Conservation (phyloP, 2,797 vertebrate species). For the Anguilla obscura region DNA sequence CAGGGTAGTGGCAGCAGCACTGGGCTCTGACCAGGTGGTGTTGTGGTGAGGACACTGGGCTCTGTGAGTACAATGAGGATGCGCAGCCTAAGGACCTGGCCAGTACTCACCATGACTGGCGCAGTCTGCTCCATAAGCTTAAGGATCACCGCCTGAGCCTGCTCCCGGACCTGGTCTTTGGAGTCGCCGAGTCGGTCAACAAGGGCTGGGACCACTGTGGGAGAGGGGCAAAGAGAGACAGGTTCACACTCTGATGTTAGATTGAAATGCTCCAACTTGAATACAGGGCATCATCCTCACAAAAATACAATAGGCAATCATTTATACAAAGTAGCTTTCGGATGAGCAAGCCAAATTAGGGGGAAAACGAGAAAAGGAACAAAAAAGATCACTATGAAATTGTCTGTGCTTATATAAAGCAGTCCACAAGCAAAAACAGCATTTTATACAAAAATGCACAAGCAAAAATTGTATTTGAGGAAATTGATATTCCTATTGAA, state of each 20-base stretch:
- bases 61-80: not conserved
- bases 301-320: too few relatives aligned
- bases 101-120: slow-evolving; percentile 69
- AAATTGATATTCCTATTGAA: too few relatives aligned
- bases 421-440: too few relatives aligned
- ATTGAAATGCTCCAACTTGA: not conserved
- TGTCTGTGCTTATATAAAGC: too few relatives aligned
- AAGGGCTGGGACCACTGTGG: slow-evolving; percentile 69
- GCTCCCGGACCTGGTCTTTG: slow-evolving; percentile 79
- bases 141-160: slow-evolving; percentile 72
- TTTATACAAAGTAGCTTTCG: too few relatives aligned
- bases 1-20: not conserved
- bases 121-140: slow-evolving; percentile 73
- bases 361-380: too few relatives aligned
- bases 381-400: too few relatives aligned
- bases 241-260: not conserved
- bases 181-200: slow-evolving; percentile 78
- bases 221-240: not conserved
- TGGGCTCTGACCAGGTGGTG: not conserved
- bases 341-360: too few relatives aligned
- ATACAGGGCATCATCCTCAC: not conserved
- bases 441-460: too few relatives aligned
- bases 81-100: not conserved
- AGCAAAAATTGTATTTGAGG: too few relatives aligned
- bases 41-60: not conserved